Percentiles rank a stretch among this genome's conserved stretches.
phyloP scores from a whole-genome alignment of 2,797 vertebrate species.

The Myripristis jacobus region DNA sequence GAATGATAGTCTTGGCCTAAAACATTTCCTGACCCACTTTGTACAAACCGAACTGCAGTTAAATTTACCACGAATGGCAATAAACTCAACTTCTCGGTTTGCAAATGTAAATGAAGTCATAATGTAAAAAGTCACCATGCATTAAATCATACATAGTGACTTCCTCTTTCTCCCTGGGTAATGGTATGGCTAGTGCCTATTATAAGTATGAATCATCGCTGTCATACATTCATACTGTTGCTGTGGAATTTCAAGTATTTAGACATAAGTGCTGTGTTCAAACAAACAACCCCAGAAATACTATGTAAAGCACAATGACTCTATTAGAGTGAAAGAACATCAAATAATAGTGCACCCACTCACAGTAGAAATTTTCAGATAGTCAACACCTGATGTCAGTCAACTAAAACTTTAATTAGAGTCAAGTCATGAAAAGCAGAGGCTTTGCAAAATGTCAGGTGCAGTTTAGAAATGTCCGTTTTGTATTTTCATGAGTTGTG shows the following conservation, averaged over 20 bases:
- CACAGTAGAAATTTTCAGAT: background rate
- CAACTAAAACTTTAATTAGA: slow-evolving; percentile 32
- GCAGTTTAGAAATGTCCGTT: slow-evolving; percentile 8
- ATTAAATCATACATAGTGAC: slow-evolving; percentile 1
- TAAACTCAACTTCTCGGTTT: slow-evolving; percentile 12
- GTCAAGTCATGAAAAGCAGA: slow-evolving; percentile 11
- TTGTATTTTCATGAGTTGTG: slow-evolving; percentile 10
- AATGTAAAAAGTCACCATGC: background rate
- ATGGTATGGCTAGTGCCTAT: no score
- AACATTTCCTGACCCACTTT: slow-evolving; percentile 59
- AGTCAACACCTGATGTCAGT: background rate
- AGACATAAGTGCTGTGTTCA: no score
- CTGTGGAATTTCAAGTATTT: no score
- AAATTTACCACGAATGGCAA: background rate
- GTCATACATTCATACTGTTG: no score
- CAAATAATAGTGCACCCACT: background rate
- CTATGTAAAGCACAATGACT: no score
- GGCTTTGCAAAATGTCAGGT: slow-evolving; percentile 40
- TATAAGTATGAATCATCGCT: no score
- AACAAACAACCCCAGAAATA: no score
- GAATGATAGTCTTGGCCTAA: slow-evolving; percentile 33
- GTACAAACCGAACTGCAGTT: slow-evolving; percentile 38
- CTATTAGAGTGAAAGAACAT: background rate
- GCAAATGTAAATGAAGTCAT: slow-evolving; percentile 9
- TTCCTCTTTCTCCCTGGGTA: slow-evolving; percentile 2